These are phyloP conservation scores for Drosophila nigricruria DNA, from an alignment of 2,888 invertebrate species.

Conservation along the genomic window DNA sequence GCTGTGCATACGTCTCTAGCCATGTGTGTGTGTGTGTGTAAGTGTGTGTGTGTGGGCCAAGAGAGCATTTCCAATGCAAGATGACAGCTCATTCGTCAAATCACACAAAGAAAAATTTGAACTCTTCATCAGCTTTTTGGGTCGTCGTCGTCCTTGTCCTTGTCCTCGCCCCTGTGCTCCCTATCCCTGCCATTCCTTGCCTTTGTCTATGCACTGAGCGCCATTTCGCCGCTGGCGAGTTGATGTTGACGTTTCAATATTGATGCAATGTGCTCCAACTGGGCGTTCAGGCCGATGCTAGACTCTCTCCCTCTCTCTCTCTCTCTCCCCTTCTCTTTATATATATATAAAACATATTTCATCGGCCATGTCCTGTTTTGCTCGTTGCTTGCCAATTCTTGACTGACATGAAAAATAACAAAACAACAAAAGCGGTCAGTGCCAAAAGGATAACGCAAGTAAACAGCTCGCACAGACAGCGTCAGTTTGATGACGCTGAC, in stretches of 20 bases:
- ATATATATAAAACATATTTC: constrained; percentile 66
- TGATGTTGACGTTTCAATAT: constrained; percentile 82
- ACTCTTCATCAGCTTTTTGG: constrained; percentile 82
- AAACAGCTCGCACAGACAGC: constrained; percentile 58
- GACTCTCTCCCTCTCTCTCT: constrained; percentile 6
- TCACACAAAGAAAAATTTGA: constrained; percentile 82
- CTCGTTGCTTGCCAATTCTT: constrained; percentile 75
- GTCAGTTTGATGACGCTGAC: constrained; percentile 59
- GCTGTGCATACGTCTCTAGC: constrained; percentile 30
- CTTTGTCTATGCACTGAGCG: constrained; percentile 64
- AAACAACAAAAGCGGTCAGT: constrained; percentile 76
- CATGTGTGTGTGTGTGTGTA: constrained; percentile 17
- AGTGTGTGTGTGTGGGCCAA: constrained; percentile 31
- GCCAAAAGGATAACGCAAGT: constrained; percentile 70
- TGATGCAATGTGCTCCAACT: constrained; percentile 76
- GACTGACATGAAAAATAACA: constrained; percentile 81
- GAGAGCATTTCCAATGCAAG: constrained; percentile 74
- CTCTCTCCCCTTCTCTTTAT: constrained; percentile 9
- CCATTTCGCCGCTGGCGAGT: constrained; percentile 76
- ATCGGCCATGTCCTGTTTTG: constrained; percentile 70
- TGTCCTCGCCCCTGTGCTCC: constrained; percentile 17
- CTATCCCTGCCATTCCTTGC: constrained; percentile 13
- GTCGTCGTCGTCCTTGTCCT: constrained; percentile 46
- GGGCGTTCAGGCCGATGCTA: constrained; percentile 12
- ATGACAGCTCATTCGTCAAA: constrained; percentile 83